Evolutionary conservation across 2,113 vertebrate genomes (phyloP), one percentile per base, ranked within the genome.

Genomic region (Vidua macroura): DNA sequence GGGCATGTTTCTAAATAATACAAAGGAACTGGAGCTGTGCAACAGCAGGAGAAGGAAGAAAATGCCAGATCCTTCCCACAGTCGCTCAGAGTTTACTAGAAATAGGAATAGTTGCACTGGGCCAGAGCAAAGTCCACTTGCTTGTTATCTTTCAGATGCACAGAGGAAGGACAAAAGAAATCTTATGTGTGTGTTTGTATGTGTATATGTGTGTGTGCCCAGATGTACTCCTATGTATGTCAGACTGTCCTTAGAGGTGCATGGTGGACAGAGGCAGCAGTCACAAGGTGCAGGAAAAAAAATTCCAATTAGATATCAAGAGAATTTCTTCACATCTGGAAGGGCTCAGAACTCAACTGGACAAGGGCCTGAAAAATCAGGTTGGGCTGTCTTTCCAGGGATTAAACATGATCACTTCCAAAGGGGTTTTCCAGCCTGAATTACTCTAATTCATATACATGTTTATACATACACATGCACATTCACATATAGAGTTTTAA

Each of bases 41-140:
- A 52, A 69, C 53, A 85, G 86, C 69, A 87, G 77, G 66, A 81
- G 63, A 76, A 62, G 51, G 46, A 79, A 84, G 51, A 79, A 92
- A 94, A 85, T 37, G 15, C n/a, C 51, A 75, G 84, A 87, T 64
- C 37, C 27, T 66, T 41, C 58, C 39, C 3, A 11, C 46, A 83
- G 55, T 49, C 1, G 0, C 55, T 84, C 0, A 0, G 53, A 91
- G 24, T 58, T 86, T 69, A 74, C 79, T 63, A 64, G 94, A 79
- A 86, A 76, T 14, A 83, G 30, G n/a, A 87, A 75, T 13, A 75
- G 59, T 33, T 92, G 56, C 37, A 43, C 25, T 68, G 58, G 56
- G 49, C n/a, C 72, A 75, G 56, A 68, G 24, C 56, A 90, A 55
- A 52, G 23, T 78, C 22, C 1, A 2, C 25, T 86, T 73, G 25